These are phyloP conservation scores for Alaudala cheleensis DNA, from an alignment of 2,113 vertebrate genomes.

Conservation along the genomic window DNA sequence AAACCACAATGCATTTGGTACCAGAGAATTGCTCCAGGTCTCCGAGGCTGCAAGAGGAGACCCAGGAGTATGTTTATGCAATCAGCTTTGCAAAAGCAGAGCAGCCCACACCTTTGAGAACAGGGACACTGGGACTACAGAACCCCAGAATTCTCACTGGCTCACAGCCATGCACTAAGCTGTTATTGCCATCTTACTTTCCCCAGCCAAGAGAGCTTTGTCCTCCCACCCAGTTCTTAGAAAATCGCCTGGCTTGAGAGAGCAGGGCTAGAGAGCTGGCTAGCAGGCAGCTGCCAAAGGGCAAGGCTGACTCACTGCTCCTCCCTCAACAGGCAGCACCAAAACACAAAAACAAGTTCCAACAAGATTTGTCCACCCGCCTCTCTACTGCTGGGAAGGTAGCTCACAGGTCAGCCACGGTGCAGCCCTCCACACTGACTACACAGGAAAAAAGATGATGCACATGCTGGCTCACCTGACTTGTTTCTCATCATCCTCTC, in stretches of 20 bases:
- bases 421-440: not conserved
- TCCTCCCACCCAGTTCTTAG: not conserved
- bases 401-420: not conserved
- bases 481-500: not conserved
- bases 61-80: not conserved
- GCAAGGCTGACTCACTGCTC: not conserved
- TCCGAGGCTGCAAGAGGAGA: not conserved
- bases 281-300: not conserved
- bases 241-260: not conserved
- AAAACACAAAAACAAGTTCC: not conserved
- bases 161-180: not conserved
- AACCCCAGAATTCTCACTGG: not conserved
- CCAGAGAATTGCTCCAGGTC: not conserved
- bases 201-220: not conserved
- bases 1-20: rapidly evolving
- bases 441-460: not conserved
- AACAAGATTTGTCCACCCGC: not conserved
- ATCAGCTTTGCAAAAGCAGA: not conserved
- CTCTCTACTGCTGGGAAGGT: not conserved
- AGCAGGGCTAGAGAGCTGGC: not conserved
- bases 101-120: not conserved
- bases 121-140: not conserved
- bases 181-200: not conserved
- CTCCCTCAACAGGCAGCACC: not conserved
- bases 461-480: rapidly evolving